These are phyloP conservation scores for Epinotia demarniana DNA, from an alignment of 2,888 invertebrate genomes.

Conservation along the genomic window DNA sequence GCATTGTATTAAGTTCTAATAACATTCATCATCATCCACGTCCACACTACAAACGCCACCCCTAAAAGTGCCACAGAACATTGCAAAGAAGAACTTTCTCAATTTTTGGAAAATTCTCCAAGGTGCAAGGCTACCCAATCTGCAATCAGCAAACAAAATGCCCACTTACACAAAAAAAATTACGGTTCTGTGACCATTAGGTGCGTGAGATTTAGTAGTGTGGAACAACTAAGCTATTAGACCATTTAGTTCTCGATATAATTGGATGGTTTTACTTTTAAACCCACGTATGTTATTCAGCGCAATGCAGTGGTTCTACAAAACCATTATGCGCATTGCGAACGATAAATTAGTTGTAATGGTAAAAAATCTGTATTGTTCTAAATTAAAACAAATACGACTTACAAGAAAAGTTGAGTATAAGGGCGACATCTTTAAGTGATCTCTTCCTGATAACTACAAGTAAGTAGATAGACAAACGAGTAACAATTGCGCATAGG, in stretches of 20 bases:
- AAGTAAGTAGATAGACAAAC: no score
- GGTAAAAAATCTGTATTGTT: not conserved
- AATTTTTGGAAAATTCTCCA: no score
- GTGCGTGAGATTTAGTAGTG: not conserved
- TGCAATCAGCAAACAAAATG: not conserved
- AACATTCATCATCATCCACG: no score
- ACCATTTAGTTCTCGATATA: slow-evolving; percentile 2
- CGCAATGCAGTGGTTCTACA: not conserved
- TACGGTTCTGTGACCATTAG: slow-evolving; percentile 1
- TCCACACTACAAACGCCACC: no score
- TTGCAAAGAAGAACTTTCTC: no score
- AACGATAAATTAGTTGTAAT: not conserved
- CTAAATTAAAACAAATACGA: not conserved
- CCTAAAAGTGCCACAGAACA: no score
- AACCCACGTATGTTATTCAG: not conserved
- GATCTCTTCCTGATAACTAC: no score
- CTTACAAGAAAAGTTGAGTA: no score
- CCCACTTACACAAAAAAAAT: slow-evolving; percentile 17
- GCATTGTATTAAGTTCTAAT: no score
- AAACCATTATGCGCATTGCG: not conserved
- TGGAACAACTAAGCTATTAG: slow-evolving; percentile 5
- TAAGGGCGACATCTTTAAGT: no score
- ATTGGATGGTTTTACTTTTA: not conserved
- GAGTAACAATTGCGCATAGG: no score
- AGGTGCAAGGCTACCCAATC: not conserved